phyloP scores from a whole-genome alignment of 2,113 vertebrate genomes.

The Rhizomys pruinosus region DNA sequence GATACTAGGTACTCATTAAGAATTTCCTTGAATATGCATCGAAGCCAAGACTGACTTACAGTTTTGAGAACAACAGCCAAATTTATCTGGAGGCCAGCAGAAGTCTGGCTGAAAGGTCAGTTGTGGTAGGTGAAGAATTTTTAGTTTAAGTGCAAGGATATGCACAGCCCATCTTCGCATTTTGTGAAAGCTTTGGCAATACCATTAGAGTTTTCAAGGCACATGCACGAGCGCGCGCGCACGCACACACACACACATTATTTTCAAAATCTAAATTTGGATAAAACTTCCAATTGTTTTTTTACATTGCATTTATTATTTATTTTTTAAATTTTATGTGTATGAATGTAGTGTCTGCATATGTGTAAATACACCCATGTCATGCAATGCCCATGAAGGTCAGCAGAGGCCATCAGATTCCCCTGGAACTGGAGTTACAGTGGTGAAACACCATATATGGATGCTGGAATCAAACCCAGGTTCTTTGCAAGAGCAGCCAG shows the following conservation, averaged over 20 bases:
- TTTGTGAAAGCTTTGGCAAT: not conserved
- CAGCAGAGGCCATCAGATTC: too few species aligned
- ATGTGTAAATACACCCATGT: too few species aligned
- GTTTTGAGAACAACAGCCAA: not conserved
- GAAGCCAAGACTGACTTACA: not conserved
- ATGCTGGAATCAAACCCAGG: not conserved
- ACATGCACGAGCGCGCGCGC: not conserved
- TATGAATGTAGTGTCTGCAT: too few species aligned
- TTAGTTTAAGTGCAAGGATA: not conserved
- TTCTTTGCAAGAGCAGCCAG: not conserved
- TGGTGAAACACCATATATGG: too few species aligned
- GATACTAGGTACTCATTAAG: not conserved
- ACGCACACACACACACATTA: not conserved
- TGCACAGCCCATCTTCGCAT: not conserved
- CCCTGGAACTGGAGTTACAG: too few species aligned
- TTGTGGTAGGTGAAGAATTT: not conserved
- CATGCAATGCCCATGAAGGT: too few species aligned
- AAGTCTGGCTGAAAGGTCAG: not conserved
- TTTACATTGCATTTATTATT: too few species aligned
- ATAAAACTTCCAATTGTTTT: not conserved
- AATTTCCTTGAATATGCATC: not conserved
- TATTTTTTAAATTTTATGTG: too few species aligned
- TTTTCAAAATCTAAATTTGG: not conserved
- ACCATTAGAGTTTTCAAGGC: not conserved
- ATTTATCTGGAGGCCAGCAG: not conserved